phyloP scores from a whole-genome alignment of 2,888 invertebrate species.

The Masnerella sp. region DNA sequence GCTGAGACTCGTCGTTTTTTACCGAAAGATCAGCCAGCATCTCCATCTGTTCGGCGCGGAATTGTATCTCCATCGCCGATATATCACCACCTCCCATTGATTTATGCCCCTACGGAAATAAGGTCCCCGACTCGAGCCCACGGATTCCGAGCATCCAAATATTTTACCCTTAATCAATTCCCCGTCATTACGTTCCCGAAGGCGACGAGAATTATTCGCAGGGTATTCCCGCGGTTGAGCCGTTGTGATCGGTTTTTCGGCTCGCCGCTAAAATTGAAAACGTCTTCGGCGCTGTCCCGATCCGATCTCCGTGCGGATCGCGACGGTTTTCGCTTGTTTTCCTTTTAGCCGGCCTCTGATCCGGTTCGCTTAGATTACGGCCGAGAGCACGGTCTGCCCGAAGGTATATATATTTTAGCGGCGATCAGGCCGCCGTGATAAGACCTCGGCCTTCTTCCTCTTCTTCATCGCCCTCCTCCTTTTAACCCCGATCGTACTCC shows the following conservation, averaged over 20 bases:
- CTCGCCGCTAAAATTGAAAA: constrained; percentile 36
- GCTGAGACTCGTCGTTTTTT: too few species aligned
- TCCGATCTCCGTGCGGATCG: constrained; percentile 41
- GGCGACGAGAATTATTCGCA: constrained; percentile 19
- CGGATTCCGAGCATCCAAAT: constrained; percentile 9
- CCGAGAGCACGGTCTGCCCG: constrained; percentile 10
- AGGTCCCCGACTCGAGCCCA: constrained; percentile 1
- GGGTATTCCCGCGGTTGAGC: constrained; percentile 13
- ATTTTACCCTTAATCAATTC: constrained; percentile 34
- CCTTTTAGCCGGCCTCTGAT: constrained; percentile 40
- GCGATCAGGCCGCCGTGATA: constrained; percentile 34
- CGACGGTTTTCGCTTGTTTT: constrained; percentile 46
- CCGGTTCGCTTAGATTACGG: constrained; percentile 41
- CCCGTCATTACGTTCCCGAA: constrained; percentile 7
- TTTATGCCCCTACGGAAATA: constrained; percentile 23
- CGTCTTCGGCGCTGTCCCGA: constrained; percentile 34
- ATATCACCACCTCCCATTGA: constrained; percentile 16
- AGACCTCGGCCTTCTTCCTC: constrained; percentile 16
- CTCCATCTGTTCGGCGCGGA: neutral
- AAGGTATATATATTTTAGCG: constrained; percentile 39
- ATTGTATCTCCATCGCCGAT: constrained; percentile 4
- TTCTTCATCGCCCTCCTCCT: constrained; percentile 7
- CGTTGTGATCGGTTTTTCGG: constrained; percentile 9
- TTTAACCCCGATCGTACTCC: constrained; percentile 2
- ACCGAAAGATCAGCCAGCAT: too few species aligned